Conservation (phyloP, 2,797 vertebrate genomes). For the Thaleichthys pacificus region DNA sequence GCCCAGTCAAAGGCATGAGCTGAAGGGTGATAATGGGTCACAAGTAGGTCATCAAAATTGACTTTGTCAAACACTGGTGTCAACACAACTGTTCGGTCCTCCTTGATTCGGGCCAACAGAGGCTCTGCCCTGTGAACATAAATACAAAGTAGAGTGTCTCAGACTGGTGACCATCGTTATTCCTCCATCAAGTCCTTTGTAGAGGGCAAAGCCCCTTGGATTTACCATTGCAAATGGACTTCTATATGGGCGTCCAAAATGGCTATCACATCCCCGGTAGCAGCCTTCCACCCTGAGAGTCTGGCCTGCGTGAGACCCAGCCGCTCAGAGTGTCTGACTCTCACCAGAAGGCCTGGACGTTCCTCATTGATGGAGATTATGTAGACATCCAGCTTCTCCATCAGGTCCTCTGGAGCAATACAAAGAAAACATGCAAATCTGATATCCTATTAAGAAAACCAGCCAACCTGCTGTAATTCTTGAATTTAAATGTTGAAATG, state of each 20-base stretch:
- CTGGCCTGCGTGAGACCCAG: conserved; percentile 75
- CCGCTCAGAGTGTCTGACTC: conserved; percentile 65
- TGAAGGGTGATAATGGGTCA: conserved; percentile 29
- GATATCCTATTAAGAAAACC: neutral
- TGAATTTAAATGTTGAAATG: neutral
- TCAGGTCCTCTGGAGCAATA: conserved; percentile 64
- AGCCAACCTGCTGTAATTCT: neutral
- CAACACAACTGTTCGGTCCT: conserved; percentile 73
- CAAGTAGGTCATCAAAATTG: conserved; percentile 63
- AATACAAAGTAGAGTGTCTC: neutral
- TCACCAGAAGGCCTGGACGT: conserved; percentile 64
- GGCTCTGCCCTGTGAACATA: conserved; percentile 75
- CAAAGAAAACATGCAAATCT: neutral
- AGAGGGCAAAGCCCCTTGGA: neutral
- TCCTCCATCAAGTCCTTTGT: neutral
- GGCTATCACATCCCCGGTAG: conserved; percentile 77
- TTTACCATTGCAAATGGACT: conserved; percentile 72
- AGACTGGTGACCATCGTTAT: neutral
- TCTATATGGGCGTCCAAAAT: conserved; percentile 83
- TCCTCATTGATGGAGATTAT: conserved; percentile 58
- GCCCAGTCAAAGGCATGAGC: conserved; percentile 79
- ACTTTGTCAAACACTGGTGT: conserved; percentile 79
- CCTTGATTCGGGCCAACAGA: conserved; percentile 76
- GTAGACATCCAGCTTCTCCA: conserved; percentile 59
- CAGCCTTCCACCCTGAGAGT: conserved; percentile 72